Conservation (phyloP, 2,888 invertebrate species). For the Congeria kusceri region DNA sequence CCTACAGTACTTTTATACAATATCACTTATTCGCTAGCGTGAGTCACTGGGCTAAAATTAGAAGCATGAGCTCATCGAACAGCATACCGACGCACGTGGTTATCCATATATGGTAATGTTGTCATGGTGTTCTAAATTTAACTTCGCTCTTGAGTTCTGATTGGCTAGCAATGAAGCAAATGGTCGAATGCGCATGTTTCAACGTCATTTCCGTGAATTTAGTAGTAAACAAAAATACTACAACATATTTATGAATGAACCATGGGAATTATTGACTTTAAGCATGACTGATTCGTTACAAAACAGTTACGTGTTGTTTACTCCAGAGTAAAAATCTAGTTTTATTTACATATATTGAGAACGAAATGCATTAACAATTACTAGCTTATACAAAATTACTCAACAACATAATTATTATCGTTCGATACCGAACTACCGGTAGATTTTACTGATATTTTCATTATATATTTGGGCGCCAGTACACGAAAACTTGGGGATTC, state of each 20-base stretch:
- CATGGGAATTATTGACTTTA: not conserved
- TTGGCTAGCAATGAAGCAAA: conserved; percentile 50
- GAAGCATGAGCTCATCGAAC: conserved; percentile 55
- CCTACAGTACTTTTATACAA: conserved; percentile 63
- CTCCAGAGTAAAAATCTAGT: not conserved
- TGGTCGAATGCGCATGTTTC: conserved; percentile 49
- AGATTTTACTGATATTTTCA: too few species aligned
- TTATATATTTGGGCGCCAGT: too few species aligned
- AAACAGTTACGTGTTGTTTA: not conserved
- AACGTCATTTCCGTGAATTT: conserved; percentile 19
- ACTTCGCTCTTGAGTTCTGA: conserved; percentile 47
- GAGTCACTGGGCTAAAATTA: conserved; percentile 59
- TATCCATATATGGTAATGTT: conserved; percentile 63
- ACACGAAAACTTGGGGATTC: too few species aligned
- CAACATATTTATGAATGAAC: conserved; percentile 51
- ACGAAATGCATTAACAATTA: too few species aligned
- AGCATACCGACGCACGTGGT: conserved; percentile 46
- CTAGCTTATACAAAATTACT: too few species aligned
- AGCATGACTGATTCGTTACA: not conserved
- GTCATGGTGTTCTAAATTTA: conserved; percentile 52
- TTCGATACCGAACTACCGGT: too few species aligned
- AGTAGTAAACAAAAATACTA: conserved; percentile 65
- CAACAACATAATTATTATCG: too few species aligned
- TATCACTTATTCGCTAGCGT: conserved; percentile 44
- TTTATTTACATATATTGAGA: too few species aligned